Evolutionary conservation across 1,140 invertebrate species (phyloP), one percentile per base, ranked within the genome.

Genomic region (Caerostris darwini): DNA sequence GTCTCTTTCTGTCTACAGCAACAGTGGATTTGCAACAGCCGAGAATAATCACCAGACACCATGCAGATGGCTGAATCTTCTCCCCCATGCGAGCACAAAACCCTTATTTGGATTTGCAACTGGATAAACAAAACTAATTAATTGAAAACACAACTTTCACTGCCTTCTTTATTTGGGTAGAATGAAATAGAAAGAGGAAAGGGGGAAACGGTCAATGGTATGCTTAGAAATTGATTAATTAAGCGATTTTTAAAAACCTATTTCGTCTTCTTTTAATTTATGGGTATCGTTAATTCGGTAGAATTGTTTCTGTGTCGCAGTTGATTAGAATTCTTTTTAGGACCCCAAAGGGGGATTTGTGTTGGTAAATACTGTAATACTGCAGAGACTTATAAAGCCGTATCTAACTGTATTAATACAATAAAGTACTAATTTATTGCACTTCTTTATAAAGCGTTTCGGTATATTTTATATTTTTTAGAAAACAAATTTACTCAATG

Each of bases 121-220:
- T 64, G 61, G n/a, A 64, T 64, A 64, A 64, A 64, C 61, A 64
- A 64, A 64, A 64, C 61, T 64, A 64, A 64, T 64, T 64, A 64
- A 64, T 64, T 64, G 61, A 64, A 64, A 64, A 64, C 17, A 64
- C 61, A 64, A 17, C n/a, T 6, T 5, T 6, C 14, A 64, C n/a
- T 64, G n/a, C n/a, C 61, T 64, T 64, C n/a, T 17, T n/a, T 12
- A 5, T 6, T 64, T 64, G 14, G 61, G n/a, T 17, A 17, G n/a
- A n/a, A 17, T 5, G 61, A n/a, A n/a, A 5, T 64, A 17, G 3
- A 3, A 64, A 64, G 17, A n/a, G 17, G 61, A n/a, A 61, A 14
- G 17, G 5, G 61, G 17, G 61, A 17, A 17, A 1, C 5, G 61
- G 61, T 17, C n/a, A 64, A 64, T 17, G n/a, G 61, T 12, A 17